Evolutionary conservation across 1,140 invertebrate species (phyloP).

Genomic region (Augochlora pura): DNA sequence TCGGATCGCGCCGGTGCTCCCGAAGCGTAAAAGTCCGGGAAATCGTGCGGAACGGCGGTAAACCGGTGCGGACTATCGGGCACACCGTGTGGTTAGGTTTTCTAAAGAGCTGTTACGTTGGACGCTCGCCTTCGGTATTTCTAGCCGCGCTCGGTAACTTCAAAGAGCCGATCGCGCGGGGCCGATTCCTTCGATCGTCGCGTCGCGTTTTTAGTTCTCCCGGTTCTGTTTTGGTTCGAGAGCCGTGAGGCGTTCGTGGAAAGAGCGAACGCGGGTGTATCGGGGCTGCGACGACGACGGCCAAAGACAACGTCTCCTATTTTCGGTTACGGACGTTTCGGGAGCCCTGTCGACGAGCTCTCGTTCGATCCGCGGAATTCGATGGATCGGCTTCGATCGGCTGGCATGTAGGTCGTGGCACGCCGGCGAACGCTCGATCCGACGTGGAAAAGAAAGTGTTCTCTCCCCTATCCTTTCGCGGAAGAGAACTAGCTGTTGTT

Average conservation of each 20-base stretch:
- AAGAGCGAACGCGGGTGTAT: neutral
- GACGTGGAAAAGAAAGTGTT: constrained; percentile 42
- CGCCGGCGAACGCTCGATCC: constrained; percentile 2
- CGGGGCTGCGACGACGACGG: neutral
- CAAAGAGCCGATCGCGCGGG: neutral
- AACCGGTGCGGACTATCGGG: neutral
- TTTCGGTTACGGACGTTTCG: neutral
- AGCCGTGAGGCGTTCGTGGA: neutral
- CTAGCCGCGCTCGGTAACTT: neutral
- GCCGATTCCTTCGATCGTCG: neutral
- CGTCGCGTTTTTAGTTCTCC: neutral
- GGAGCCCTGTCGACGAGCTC: neutral
- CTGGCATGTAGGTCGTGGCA: constrained; percentile 11
- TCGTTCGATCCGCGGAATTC: constrained; percentile 31
- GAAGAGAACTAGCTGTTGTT: neutral
- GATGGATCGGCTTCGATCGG: constrained; percentile 44
- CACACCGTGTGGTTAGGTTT: neutral
- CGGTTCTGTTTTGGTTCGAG: neutral
- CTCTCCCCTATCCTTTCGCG: constrained; percentile 5
- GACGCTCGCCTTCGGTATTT: neutral
- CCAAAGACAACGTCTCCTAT: constrained; percentile 4
- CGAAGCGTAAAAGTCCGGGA: neutral
- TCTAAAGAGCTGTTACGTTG: no score
- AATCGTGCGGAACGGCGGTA: neutral
- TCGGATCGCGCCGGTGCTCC: neutral